phyloP scores from a whole-genome alignment of 2,113 vertebrate genomes.

The Oryctolagus cuniculus region DNA sequence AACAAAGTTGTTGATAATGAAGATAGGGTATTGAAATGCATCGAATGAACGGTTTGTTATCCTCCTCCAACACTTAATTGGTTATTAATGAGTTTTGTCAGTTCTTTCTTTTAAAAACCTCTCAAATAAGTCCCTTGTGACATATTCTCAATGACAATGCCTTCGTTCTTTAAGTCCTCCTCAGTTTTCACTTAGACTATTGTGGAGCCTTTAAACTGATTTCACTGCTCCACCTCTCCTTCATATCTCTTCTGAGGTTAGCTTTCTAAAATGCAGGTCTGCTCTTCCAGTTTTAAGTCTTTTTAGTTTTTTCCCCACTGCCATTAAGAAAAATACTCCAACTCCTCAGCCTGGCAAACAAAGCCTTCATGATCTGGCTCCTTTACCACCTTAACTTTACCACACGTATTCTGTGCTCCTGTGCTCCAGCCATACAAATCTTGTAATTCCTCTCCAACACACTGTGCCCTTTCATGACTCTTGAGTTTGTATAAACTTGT shows the following conservation, averaged over 20 bases:
- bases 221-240: background rate
- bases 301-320: background rate
- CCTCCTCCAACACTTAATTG: background rate
- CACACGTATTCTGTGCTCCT: background rate
- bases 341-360: conserved; percentile 1
- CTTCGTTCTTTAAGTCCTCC: background rate
- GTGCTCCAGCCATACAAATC: background rate
- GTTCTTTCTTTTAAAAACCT: conserved; percentile 51
- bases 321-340: conserved; percentile 30
- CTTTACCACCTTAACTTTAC: background rate
- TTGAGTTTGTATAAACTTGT: conserved; percentile 45
- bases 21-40: background rate
- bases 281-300: background rate
- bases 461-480: conserved; percentile 14
- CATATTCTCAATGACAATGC: background rate
- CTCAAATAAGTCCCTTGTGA: background rate
- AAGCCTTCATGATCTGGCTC: background rate
- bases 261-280: conserved; percentile 56
- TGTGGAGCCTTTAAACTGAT: conserved; percentile 23
- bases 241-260: background rate
- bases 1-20: conserved; percentile 46
- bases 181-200: conserved; percentile 3
- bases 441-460: background rate
- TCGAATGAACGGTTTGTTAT: background rate
- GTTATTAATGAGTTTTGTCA: conserved; percentile 34